phyloP scores from a whole-genome alignment of 2,888 invertebrate genomes.

The Gymnosoma rotundatum region DNA sequence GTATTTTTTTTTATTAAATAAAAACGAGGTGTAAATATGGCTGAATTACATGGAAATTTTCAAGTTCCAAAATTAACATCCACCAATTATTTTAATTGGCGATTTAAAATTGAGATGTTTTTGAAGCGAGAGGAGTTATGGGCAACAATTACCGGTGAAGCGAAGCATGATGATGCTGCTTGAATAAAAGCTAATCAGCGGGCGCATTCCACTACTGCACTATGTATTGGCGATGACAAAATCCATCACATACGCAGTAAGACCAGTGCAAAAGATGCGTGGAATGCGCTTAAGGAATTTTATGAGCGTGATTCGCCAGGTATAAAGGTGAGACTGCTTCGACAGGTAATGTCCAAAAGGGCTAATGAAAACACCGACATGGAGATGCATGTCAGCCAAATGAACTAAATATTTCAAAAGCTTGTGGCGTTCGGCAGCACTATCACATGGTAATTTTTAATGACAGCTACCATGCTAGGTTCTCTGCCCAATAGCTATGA shows the following conservation, averaged over 20 bases:
- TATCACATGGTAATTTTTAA: slow-evolving; percentile 56
- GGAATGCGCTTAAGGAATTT: slow-evolving; percentile 50
- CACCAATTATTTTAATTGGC: too few species aligned
- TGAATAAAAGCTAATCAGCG: background rate
- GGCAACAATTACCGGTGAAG: too few species aligned
- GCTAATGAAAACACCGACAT: slow-evolving; percentile 58
- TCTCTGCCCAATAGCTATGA: slow-evolving; percentile 64
- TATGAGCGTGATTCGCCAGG: slow-evolving; percentile 47
- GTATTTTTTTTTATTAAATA: too few species aligned
- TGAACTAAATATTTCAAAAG: slow-evolving; percentile 59
- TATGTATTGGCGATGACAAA: slow-evolving; percentile 49
- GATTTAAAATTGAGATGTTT: too few species aligned
- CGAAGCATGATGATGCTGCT: too few species aligned
- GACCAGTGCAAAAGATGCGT: background rate
- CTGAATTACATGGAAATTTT: too few species aligned
- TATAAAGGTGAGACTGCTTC: slow-evolving; percentile 61
- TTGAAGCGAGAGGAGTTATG: too few species aligned
- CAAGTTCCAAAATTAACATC: too few species aligned
- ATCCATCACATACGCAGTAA: slow-evolving; percentile 46
- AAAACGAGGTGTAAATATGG: too few species aligned
- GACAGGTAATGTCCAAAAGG: slow-evolving; percentile 56
- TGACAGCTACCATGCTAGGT: slow-evolving; percentile 41
- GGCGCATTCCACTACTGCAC: slow-evolving; percentile 2
- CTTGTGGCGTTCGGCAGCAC: slow-evolving; percentile 38
- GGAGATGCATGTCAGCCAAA: slow-evolving; percentile 54